Base-by-base conservation (phyloP, 2,888 invertebrate genomes). In the Dasypogon diadema region DNA sequence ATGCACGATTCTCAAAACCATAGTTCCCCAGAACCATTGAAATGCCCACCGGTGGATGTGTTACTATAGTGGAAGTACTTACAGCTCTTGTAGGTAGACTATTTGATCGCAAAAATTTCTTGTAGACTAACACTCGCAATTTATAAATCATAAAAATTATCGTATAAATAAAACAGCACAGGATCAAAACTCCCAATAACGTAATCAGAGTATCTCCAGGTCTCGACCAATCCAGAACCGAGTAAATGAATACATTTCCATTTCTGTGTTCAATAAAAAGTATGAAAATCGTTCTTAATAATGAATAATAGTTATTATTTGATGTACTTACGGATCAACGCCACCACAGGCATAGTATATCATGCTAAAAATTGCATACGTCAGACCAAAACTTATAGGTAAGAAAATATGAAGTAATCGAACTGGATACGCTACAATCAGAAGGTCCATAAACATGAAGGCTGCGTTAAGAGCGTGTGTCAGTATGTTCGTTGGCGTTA, bases 401-500 rank as follows among this genome's bases (percentile, higher is more conserved):
- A 91, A 89, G 82, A 91, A 87, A 46, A 90, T 89, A 80, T 91
- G 90, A 26, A 91, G 87, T 48, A 93, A 84, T 26, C 91, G 88
- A 60, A 93, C 85, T 0, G 95, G 94, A 82, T 94, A 92, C 37
- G 90, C 89, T 6, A 92, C 91, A 68, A 95, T 86, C 74, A 88
- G 88, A 56, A 94, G 83, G 85, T 96, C 95, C 2, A 91, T 78
- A 46, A 93, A 83, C 90, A 94, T 93, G 78, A 92, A 85, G 8
- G 92, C 80, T 0, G 93, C 92, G 86, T 95, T 95, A 78, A 90
- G 89, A 10, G 91, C 92, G 84, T 96, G 95, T 0, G 92, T 89
- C 70, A 93, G 87, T 16, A 93, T 84, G 84, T 93, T 94, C 51
- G 92, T 86, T 0, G 89, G 88, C 82, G 91, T 90, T 10, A 92